Evolutionary conservation across 1,140 invertebrate genomes (phyloP).

Genomic region (Drosophila varians): DNA sequence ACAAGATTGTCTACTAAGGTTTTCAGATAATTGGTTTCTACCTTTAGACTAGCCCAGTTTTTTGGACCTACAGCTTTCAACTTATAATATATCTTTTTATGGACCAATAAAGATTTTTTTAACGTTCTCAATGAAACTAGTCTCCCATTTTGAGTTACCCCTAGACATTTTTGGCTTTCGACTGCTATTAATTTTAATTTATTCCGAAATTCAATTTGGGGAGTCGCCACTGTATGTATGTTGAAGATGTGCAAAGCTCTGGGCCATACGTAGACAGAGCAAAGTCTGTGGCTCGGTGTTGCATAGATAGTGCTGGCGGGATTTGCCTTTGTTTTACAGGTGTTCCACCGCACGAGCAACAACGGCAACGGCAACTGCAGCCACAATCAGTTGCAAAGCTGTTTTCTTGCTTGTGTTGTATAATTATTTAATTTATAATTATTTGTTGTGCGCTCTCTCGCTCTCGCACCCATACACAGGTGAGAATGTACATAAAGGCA

Average conservation of each 20-base stretch:
- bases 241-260: slow-evolving; percentile 26
- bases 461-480: slow-evolving; percentile 20
- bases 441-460: slow-evolving; percentile 32
- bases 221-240: slow-evolving; percentile 7
- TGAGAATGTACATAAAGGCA: no score
- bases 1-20: background rate
- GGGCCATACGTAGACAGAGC: slow-evolving; percentile 58
- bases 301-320: slow-evolving; percentile 52
- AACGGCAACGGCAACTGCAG: slow-evolving; percentile 40
- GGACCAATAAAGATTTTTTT: background rate
- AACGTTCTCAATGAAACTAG: background rate
- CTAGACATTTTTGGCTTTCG: slow-evolving; percentile 6
- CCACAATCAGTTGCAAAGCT: slow-evolving; percentile 69
- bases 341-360: slow-evolving; percentile 74
- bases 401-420: slow-evolving; percentile 76
- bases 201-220: slow-evolving; percentile 15
- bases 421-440: slow-evolving; percentile 82
- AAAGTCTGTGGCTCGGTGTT: slow-evolving; percentile 24
- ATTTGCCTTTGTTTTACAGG: slow-evolving; percentile 58
- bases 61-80: no score
- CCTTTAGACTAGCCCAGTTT: no score
- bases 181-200: slow-evolving; percentile 29
- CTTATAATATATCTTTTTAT: background rate
- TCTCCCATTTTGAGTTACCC: background rate
- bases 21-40: slow-evolving; percentile 3